Evolutionary conservation across 2,888 invertebrate species (phyloP).

Genomic region (Epiblema foenella): DNA sequence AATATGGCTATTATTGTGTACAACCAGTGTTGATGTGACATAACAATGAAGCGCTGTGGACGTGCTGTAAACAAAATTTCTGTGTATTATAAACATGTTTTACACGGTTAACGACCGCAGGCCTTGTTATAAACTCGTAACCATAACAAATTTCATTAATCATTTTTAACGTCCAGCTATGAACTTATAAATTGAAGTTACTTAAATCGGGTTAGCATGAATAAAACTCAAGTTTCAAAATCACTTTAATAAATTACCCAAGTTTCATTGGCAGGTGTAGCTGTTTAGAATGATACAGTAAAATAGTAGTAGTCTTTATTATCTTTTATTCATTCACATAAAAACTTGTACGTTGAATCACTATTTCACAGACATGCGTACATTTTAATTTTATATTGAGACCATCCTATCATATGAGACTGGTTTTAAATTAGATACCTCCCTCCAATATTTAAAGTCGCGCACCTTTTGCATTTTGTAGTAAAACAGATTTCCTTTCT

Average conservation of each 20-base stretch:
- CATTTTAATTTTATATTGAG: not conserved
- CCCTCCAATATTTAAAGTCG: not conserved
- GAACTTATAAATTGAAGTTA: conserved; percentile 3
- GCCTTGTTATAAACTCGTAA: conserved; percentile 32
- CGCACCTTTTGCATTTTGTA: not conserved
- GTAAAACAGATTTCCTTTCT: conserved; percentile 1
- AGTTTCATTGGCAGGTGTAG: not conserved
- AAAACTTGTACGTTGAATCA: too few species aligned
- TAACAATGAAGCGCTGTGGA: conserved; percentile 30
- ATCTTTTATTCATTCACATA: too few species aligned
- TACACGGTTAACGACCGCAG: conserved; percentile 25
- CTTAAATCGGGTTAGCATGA: not conserved
- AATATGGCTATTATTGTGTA: not conserved
- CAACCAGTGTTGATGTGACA: conserved; percentile 26
- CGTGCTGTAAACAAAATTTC: conserved; percentile 32
- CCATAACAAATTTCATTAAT: conserved; percentile 33
- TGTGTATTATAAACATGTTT: conserved; percentile 32
- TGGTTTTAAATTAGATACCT: conserved; percentile 12
- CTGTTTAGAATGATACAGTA: not conserved
- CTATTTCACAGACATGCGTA: too few species aligned
- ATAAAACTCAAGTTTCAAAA: not conserved
- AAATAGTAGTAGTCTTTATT: not conserved
- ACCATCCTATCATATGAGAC: not conserved
- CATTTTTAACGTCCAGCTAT: conserved; percentile 8
- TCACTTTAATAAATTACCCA: not conserved